These are phyloP conservation scores for Liparis tanakae DNA, from an alignment of 2,797 vertebrate species.

Conservation along the genomic window DNA sequence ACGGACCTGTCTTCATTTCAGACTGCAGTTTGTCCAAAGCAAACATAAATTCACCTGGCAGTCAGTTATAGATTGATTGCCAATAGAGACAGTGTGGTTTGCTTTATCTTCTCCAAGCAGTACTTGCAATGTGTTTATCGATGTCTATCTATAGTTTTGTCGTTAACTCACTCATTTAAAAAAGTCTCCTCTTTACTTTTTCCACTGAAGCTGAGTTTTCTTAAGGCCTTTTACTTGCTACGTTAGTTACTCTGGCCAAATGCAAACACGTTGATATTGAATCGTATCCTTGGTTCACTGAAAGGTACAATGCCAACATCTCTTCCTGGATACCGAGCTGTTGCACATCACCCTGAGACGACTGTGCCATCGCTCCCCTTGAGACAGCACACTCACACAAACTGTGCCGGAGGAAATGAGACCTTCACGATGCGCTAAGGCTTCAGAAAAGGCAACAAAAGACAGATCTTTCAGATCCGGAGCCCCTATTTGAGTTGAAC, in stretches of 20 bases:
- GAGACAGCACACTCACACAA: background rate
- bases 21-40: background rate
- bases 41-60: too few relatives aligned
- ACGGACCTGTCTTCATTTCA: background rate
- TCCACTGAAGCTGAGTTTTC: background rate
- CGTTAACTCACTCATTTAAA: background rate
- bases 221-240: too few relatives aligned
- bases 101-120: background rate
- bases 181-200: background rate
- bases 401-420: background rate
- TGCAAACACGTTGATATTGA: background rate
- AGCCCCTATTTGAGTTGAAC: constrained; percentile 8
- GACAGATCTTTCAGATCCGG: background rate
- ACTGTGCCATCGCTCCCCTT: background rate
- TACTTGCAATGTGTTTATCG: too few relatives aligned
- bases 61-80: too few relatives aligned
- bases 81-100: too few relatives aligned
- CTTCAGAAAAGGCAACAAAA: constrained; percentile 10
- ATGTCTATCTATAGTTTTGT: background rate
- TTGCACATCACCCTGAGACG: constrained; percentile 13
- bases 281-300: background rate
- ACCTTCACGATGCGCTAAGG: background rate
- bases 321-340: background rate
- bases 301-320: background rate
- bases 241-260: too few relatives aligned